phyloP scores from a whole-genome alignment of 2,888 invertebrate genomes.

The Nyleta sp. region DNA sequence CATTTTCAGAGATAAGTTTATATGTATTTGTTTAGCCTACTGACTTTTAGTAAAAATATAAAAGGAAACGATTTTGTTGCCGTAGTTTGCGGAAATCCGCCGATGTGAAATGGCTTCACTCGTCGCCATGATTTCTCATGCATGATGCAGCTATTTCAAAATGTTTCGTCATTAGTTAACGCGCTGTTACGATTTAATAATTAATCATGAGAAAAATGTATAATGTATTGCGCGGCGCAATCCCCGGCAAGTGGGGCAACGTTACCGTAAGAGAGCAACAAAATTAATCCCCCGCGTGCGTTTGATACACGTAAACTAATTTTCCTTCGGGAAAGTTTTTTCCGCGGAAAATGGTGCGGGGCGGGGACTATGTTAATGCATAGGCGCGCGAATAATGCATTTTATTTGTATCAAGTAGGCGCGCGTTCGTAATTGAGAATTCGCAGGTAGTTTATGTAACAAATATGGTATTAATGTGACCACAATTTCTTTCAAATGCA shows the following conservation, averaged over 20 bases:
- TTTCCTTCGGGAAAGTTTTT: slow-evolving; percentile 43
- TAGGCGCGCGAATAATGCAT: not conserved
- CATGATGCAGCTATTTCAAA: slow-evolving; percentile 44
- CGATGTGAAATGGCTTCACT: not conserved
- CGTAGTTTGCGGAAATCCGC: slow-evolving; percentile 10
- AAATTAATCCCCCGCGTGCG: slow-evolving; percentile 27
- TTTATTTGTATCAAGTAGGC: slow-evolving; percentile 10
- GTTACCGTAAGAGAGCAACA: slow-evolving; percentile 17
- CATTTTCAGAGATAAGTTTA: too few species aligned
- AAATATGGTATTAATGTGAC: too few species aligned
- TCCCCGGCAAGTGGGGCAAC: slow-evolving; percentile 26
- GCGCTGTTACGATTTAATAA: slow-evolving; percentile 51
- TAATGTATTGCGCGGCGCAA: slow-evolving; percentile 44
- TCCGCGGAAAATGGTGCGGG: not conserved
- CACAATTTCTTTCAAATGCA: too few species aligned
- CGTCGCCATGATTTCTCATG: slow-evolving; percentile 29
- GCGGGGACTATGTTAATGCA: not conserved
- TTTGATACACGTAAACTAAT: slow-evolving; percentile 20
- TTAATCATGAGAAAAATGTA: slow-evolving; percentile 60
- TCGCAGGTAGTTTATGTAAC: too few species aligned
- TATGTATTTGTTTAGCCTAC: too few species aligned
- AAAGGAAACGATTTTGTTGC: too few species aligned
- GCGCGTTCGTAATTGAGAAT: too few species aligned
- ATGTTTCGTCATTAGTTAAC: slow-evolving; percentile 43
- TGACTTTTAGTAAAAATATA: too few species aligned